Evolutionary conservation across 92 coral and sea anemone genomes (phyloP).

Genomic region (Metridium senile): DNA sequence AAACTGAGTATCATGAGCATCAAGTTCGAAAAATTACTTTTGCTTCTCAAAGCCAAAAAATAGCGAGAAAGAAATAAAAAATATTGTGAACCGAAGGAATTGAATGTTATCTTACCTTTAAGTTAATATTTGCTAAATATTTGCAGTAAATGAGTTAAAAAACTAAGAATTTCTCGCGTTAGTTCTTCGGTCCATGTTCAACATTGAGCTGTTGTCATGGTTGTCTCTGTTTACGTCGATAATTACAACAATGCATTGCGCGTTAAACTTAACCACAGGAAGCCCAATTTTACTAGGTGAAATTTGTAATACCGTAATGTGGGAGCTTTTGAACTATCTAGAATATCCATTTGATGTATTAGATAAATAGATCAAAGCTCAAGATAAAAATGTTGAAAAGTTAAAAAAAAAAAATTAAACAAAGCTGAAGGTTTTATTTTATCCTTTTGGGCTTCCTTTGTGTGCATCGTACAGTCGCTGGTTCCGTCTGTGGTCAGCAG

Average conservation of each 20-base stretch:
- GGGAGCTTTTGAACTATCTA: neutral
- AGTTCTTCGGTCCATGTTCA: constrained; percentile 23
- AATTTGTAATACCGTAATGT: no score
- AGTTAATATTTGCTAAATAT: neutral
- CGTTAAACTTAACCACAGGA: constrained; percentile 21
- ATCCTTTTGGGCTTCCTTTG: no score
- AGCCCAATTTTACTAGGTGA: no score
- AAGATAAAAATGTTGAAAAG: no score
- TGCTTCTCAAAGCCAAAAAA: neutral
- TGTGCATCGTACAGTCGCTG: no score
- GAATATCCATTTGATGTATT: no score
- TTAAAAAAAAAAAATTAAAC: no score
- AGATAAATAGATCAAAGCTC: no score
- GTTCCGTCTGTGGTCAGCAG: neutral
- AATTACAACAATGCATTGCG: constrained; percentile 60
- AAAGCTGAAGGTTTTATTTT: no score
- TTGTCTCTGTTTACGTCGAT: constrained; percentile 51
- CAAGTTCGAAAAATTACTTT: neutral
- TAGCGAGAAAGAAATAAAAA: neutral
- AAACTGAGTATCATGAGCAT: no score
- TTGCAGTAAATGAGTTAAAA: constrained; percentile 3
- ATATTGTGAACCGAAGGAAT: neutral
- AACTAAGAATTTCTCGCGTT: neutral
- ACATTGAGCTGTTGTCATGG: constrained; percentile 57
- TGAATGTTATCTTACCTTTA: neutral